phyloP scores from a whole-genome alignment of 2,113 vertebrate genomes.

The Coracopsis vasa region DNA sequence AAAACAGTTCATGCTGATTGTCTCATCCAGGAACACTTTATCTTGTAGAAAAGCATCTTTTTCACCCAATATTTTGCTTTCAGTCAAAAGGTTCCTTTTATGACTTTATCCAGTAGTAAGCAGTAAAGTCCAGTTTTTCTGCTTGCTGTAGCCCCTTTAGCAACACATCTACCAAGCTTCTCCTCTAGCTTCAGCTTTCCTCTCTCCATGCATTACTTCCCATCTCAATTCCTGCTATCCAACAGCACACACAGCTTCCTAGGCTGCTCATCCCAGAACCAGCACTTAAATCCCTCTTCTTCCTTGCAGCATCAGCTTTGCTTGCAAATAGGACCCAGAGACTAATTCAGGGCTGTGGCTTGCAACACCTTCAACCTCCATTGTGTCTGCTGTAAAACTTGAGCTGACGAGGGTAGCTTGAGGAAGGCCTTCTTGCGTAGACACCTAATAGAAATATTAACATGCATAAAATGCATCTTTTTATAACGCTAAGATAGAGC shows the following conservation, averaged over 20 bases:
- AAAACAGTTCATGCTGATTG: not conserved
- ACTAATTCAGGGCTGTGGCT: rapidly evolving
- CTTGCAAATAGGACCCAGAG: not conserved
- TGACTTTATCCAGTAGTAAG: not conserved
- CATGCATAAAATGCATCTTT: rapidly evolving
- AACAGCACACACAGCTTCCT: rapidly evolving
- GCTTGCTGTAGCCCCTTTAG: not conserved
- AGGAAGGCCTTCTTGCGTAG: rapidly evolving
- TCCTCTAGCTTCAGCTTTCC: not conserved
- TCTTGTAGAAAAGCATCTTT: not conserved
- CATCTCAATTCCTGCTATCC: not conserved
- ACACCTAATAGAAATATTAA: rapidly evolving
- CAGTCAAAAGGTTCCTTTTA: not conserved
- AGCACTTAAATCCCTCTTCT: not conserved
- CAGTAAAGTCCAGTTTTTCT: not conserved
- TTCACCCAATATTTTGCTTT: not conserved
- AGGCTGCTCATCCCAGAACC: not conserved
- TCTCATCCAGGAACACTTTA: not conserved
- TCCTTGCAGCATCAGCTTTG: not conserved
- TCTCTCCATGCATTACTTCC: not conserved
- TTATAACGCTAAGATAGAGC: rapidly evolving
- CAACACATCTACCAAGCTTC: not conserved
- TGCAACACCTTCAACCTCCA: not conserved
- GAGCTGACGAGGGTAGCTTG: rapidly evolving
- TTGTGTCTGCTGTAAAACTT: rapidly evolving